Conservation (phyloP, 2,888 invertebrate genomes). For the Platycnemis pennipes region DNA sequence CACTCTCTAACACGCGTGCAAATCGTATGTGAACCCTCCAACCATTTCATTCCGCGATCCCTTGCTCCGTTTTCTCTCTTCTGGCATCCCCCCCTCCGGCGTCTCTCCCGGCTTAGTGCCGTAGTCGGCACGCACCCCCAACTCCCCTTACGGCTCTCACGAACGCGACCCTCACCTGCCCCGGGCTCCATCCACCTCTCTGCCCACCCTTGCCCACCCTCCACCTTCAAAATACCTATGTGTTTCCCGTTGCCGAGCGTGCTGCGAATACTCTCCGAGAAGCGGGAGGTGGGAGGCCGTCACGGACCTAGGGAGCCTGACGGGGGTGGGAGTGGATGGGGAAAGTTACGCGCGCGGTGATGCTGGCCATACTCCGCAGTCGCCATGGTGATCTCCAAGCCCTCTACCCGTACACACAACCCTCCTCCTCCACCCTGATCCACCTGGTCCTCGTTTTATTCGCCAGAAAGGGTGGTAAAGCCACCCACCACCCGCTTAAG, state of each 20-base stretch:
- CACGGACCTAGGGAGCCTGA: too few relatives aligned
- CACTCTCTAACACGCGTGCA: too few relatives aligned
- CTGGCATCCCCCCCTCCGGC: neutral
- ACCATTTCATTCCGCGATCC: too few relatives aligned
- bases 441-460: neutral
- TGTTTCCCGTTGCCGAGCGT: constrained; percentile 41
- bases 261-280: too few relatives aligned
- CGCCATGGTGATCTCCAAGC: constrained; percentile 19
- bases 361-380: too few relatives aligned
- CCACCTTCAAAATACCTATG: neutral
- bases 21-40: too few relatives aligned
- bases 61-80: too few relatives aligned
- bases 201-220: neutral
- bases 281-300: too few relatives aligned
- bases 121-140: neutral
- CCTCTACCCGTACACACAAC: neutral
- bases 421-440: neutral
- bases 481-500: neutral
- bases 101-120: neutral
- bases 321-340: too few relatives aligned
- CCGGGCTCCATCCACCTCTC: neutral
- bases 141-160: neutral
- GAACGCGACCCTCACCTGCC: neutral
- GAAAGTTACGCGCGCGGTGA: too few relatives aligned
- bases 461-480: neutral